Evolutionary conservation across 1,140 invertebrate genomes (phyloP), one percentile per base, ranked within the genome.

Genomic region (Bombyx mandarina): DNA sequence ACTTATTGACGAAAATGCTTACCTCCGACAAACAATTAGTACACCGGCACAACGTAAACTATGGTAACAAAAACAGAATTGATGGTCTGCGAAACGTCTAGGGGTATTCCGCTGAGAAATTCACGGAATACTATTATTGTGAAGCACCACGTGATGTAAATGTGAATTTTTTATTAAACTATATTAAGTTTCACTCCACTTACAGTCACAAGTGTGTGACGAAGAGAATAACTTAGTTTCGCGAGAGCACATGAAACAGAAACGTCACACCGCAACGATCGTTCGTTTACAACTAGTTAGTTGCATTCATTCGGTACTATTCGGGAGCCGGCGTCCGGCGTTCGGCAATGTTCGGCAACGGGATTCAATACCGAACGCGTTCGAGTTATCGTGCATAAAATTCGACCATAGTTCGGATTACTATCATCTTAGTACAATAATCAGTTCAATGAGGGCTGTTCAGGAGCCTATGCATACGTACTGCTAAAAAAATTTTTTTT

Each of bases 11-110:
- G 69, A 75, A 74, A 74, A 76, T 71, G 64, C 77, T 77, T 74
- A 82, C 79, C 77, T 80, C 71, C 63, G 65, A 65, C 71, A 74
- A 77, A 80, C 77, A 80, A 82, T 80, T 82, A 80, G 69, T 69
- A 65, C 61, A 69, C 69, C 72, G 76, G 71, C 67, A 69, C 73
- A 73, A 71, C 67, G 69, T 58, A 74, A 66, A 62, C 62, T 45
- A 58, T 46, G 56, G 58, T 66, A 69, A 69, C 66, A 69, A 68
- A 73, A 73, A 72, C 67, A 75, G 73, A 65, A 52, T 67, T 66
- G 48, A 47, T 60, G 55, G 56, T 52, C 48, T 51, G 56, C 48
- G 26, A 35, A 57, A 56, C 54, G 50, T 63, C 54, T 52, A 59
- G 58, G 22, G 56, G 55, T 56, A 45, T 51, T n/a, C 61, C 45